These are phyloP conservation scores for Pseudomugil gertrudae DNA, from an alignment of 2,797 vertebrate species.

Conservation along the genomic window DNA sequence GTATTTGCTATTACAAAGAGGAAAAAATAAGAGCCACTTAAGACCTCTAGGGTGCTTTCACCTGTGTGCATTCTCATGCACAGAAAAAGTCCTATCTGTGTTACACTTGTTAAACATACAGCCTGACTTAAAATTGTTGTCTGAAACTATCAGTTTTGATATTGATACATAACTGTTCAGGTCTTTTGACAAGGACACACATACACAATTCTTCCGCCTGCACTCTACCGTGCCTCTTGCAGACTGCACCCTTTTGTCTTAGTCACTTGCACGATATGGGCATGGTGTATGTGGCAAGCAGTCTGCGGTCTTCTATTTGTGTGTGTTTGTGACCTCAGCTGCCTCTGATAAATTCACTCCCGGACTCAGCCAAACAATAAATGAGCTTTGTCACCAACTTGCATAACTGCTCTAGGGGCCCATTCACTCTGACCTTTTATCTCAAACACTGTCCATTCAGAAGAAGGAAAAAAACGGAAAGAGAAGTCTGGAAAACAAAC, in stretches of 20 bases:
- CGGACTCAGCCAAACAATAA: constrained; percentile 58
- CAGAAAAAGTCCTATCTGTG: background rate
- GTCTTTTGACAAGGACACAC: background rate
- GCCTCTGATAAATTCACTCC: constrained; percentile 53
- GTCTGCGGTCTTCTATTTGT: constrained; percentile 10
- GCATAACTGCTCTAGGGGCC: constrained; percentile 54
- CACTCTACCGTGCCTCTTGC: background rate
- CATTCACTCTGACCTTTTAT: constrained; percentile 53
- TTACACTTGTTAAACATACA: background rate
- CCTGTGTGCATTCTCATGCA: background rate
- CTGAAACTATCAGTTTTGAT: background rate
- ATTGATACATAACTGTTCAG: background rate
- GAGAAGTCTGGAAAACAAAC: constrained; percentile 52
- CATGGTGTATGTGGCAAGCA: constrained; percentile 1
- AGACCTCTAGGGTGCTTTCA: background rate
- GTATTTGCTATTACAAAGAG: background rate
- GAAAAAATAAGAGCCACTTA: background rate
- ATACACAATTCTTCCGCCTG: background rate
- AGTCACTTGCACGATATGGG: background rate
- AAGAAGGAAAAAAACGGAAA: constrained; percentile 38
- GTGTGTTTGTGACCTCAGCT: constrained; percentile 33
- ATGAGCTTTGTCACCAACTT: constrained; percentile 72
- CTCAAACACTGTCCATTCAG: constrained; percentile 54
- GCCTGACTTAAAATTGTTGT: too few species aligned
- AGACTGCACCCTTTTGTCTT: constrained; percentile 2